phyloP scores from a whole-genome alignment of 1,140 invertebrate genomes.

The Hermetia illucens region DNA sequence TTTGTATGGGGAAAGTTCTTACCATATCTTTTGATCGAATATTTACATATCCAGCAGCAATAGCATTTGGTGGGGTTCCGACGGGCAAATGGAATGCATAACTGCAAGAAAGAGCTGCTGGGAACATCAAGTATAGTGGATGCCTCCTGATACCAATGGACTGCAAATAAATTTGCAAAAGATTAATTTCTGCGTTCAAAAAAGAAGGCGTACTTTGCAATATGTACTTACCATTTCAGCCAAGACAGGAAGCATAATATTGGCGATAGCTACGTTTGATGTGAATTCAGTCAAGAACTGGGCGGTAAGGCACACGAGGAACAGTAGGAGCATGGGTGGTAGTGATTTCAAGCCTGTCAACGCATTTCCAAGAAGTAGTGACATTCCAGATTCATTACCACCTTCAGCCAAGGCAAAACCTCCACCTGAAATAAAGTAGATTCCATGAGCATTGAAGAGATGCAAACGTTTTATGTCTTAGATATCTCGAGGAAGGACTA shows the following conservation, averaged over 20 bases:
- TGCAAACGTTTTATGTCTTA: too few species aligned
- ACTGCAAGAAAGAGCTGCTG: slow-evolving; percentile 63
- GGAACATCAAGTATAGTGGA: slow-evolving; percentile 78
- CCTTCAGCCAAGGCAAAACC: slow-evolving; percentile 81
- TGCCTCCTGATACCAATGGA: slow-evolving; percentile 48
- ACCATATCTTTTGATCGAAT: slow-evolving; percentile 67
- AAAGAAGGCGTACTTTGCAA: neutral
- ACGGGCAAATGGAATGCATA: slow-evolving; percentile 59
- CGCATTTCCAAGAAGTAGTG: slow-evolving; percentile 51
- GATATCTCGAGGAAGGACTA: too few species aligned
- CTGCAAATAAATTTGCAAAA: slow-evolving; percentile 13
- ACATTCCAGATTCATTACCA: slow-evolving; percentile 61
- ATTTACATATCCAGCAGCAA: slow-evolving; percentile 68
- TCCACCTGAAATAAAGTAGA: slow-evolving; percentile 42
- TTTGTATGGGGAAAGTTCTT: slow-evolving; percentile 9
- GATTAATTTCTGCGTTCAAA: neutral
- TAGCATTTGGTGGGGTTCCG: slow-evolving; percentile 80
- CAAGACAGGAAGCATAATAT: slow-evolving; percentile 62
- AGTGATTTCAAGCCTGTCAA: slow-evolving; percentile 39
- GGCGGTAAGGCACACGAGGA: slow-evolving; percentile 39
- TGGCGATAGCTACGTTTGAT: slow-evolving; percentile 74
- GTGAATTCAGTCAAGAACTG: slow-evolving; percentile 63
- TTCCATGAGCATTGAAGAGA: too few species aligned
- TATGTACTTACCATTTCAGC: slow-evolving; percentile 47
- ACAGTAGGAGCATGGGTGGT: slow-evolving; percentile 37